These are phyloP conservation scores for Galerucella pusilla DNA, from an alignment of 2,888 invertebrate genomes.

Conservation along the genomic window DNA sequence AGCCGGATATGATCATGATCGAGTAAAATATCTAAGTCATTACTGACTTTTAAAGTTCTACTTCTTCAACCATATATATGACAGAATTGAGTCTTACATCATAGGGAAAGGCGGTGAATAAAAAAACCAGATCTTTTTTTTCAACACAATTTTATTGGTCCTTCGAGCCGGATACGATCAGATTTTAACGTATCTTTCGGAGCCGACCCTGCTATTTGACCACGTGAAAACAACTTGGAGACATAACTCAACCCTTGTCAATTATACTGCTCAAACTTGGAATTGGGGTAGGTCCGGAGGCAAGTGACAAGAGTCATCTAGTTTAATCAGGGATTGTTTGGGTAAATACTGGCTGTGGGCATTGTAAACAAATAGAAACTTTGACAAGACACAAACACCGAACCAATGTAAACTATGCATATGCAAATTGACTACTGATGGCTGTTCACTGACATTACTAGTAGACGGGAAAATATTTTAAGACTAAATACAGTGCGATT, in stretches of 20 bases:
- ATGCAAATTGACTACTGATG: conserved; percentile 8
- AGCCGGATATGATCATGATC: too few species aligned
- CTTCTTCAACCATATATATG: too few species aligned
- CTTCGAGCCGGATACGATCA: too few species aligned
- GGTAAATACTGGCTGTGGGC: conserved; percentile 21
- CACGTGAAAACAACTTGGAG: conserved; percentile 14
- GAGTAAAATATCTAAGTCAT: too few species aligned
- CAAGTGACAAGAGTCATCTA: conserved; percentile 23
- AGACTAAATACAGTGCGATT: neutral
- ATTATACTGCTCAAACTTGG: conserved; percentile 24
- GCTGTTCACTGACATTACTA: neutral
- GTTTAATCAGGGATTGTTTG: conserved; percentile 23
- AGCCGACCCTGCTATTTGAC: neutral
- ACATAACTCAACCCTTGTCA: conserved; percentile 18
- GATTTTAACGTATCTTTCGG: too few species aligned
- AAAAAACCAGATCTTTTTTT: too few species aligned
- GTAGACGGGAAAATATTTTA: neutral
- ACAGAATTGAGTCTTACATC: too few species aligned
- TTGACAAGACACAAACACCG: neutral
- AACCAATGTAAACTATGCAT: neutral
- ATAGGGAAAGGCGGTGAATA: too few species aligned
- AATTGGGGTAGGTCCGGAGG: conserved; percentile 25
- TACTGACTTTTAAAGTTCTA: too few species aligned
- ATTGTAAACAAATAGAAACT: conserved; percentile 14
- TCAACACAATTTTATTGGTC: too few species aligned